Percentiles rank a stretch among this genome's conserved stretches.
Evolutionary conservation across 2,113 vertebrate species (phyloP).

Genomic region (Procavia capensis): DNA sequence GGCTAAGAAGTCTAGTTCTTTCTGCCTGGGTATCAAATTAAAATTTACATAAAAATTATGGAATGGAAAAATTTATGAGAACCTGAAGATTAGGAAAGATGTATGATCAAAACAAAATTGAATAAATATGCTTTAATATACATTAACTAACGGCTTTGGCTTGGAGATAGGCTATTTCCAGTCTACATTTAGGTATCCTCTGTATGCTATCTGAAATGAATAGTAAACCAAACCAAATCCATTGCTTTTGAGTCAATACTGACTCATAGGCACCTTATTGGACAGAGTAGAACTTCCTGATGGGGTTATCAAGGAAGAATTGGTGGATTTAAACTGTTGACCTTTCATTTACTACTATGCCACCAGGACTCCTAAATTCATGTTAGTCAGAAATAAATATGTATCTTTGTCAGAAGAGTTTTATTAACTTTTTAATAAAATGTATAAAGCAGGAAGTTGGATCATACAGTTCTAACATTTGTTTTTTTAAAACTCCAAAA

Average conservation of each 20-base stretch:
- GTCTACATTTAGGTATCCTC: not conserved
- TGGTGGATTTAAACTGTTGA: too few relatives aligned
- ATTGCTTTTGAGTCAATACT: too few relatives aligned
- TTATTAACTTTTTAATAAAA: not conserved
- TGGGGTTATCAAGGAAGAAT: too few relatives aligned
- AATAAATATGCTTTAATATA: not conserved
- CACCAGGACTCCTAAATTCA: too few relatives aligned
- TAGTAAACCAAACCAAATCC: too few relatives aligned
- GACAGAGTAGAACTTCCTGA: too few relatives aligned
- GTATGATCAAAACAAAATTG: not conserved
- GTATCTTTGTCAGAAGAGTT: not conserved
- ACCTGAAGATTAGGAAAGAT: not conserved
- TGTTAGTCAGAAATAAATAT: not conserved
- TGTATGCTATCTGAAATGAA: not conserved
- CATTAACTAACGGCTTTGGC: too few relatives aligned
- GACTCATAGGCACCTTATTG: too few relatives aligned
- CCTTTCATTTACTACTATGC: too few relatives aligned
- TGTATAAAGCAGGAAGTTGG: not conserved
- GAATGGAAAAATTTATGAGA: not conserved
- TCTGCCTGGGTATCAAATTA: not conserved
- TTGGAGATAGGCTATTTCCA: not conserved
- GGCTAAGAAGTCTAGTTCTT: not conserved
- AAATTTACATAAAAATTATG: not conserved
- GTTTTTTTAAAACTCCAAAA: not conserved
- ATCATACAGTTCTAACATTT: not conserved